Base-by-base conservation (phyloP, 2,797 vertebrate genomes). In the Malurus leucopterus region DNA sequence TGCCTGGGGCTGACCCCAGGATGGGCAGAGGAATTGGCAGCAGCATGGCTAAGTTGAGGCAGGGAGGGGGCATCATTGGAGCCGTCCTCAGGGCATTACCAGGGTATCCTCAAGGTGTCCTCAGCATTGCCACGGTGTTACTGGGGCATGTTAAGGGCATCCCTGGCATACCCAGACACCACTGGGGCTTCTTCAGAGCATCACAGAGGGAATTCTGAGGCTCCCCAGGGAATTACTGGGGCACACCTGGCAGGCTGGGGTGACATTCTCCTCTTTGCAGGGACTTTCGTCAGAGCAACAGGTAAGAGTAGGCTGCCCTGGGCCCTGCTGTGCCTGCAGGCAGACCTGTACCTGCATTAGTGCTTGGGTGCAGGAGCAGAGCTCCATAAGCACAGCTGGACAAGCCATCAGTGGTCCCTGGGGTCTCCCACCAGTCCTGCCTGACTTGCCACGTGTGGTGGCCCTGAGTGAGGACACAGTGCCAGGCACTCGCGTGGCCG, bases 381-480 rank as follows among this genome's bases (percentile, higher is more conserved):
- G 43, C 72, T 75, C 26, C n/a, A 8, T 5, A 23, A 65, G 41
- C 13, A 32, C 0, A 0, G 54, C 32, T 18, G 27, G 15, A 30
- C 0, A 1, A 70, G 38, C 43, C 2, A 2, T 38, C 2, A 1
- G 13, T 49, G 6, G 34, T 54, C 2, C 15, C 20, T 0, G 59
- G 16, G 43, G 3, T 84, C 30, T 90, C 19, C 61, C 3, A 1
- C 61, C 72, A 97, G 96, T 36, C 8, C 80, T 96, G 50, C 50
- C 40, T 16, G 77, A 82, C 61, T 73, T 97, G 30, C 95, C 96
- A 2, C 92, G 86, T 15, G 57, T 76, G 24, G 80, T 95, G 64
- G 43, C 88, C n/a, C n/a, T 97, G 73, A 95, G 86, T 3, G 96
- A 97, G 92, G 91, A 91, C 1, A 2, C 50, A 2, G 77, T 4